A percentile compares a stretch with the other conserved stretches of the same genome.
Conservation (phyloP, 2,888 invertebrate species). For the Panzeria rudis region DNA sequence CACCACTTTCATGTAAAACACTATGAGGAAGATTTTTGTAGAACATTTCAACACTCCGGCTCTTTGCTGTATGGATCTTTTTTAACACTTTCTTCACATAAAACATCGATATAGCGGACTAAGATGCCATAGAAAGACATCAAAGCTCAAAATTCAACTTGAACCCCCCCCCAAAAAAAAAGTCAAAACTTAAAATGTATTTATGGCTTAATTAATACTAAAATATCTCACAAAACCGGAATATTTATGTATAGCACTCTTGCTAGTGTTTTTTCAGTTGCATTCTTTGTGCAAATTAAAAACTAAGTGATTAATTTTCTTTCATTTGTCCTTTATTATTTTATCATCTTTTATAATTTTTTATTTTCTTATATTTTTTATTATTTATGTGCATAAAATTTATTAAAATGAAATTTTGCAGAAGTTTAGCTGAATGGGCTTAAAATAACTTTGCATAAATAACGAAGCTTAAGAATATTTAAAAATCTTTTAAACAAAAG, state of each 20-base stretch:
- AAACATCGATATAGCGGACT: no score
- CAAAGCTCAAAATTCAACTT: no score
- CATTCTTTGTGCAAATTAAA: background rate
- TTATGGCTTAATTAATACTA: no score
- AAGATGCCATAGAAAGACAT: no score
- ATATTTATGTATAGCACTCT: background rate
- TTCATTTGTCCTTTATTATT: constrained; percentile 51
- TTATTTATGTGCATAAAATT: constrained; percentile 56
- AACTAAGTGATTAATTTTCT: constrained; percentile 52
- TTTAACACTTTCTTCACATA: no score
- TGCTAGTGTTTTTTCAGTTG: background rate
- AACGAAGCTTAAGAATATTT: constrained; percentile 30
- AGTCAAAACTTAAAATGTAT: no score
- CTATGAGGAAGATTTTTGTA: no score
- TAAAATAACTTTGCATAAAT: constrained; percentile 42
- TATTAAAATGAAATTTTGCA: constrained; percentile 42
- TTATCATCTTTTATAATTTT: constrained; percentile 44
- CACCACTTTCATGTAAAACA: no score
- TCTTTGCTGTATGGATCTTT: no score
- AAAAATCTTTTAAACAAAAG: constrained; percentile 17
- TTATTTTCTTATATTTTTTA: constrained; percentile 17
- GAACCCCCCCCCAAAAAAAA: no score
- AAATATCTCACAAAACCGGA: no score
- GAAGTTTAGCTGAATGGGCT: constrained; percentile 39
- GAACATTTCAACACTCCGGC: no score